Evolutionary conservation across 1,140 invertebrate species (phyloP), one percentile per base, ranked within the genome.

Genomic region (Solen grandis): DNA sequence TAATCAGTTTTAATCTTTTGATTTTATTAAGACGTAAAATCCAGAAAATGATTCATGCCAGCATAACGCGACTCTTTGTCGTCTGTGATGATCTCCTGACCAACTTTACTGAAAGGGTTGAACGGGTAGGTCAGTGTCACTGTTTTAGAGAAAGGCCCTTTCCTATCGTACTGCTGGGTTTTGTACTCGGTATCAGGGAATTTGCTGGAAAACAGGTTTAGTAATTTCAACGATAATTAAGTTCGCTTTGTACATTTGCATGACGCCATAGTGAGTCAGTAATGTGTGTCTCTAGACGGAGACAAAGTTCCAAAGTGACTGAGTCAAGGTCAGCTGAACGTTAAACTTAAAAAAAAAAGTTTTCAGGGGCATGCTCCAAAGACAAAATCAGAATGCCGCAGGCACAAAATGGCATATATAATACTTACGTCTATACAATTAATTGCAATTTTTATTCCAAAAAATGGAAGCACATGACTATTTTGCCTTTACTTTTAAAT

Each of bases 121-220:
- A 81, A 83, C 13, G 85, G 85, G 46, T 83, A 84, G 22, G 83
- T 86, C 31, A 86, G 52, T 1, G 85, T 86, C n/a, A 86, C 77
- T n/a, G 85, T 83, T 63, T 76, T 77, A 8, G 83, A 84, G 25
- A 86, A 66, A n/a, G 77, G 72, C 14, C 81, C 83, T 33, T 76
- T 82, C 38, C 70, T 77, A 2, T 81, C 81, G 46, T 81, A 81
- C 19, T 33, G 8, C 52, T 69, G 76, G 52, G 52, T 50, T 13
- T 74, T 25, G 46, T 84, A 79, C 3, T 73, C 66, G 3, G 68
- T 38, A 1, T 27, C 31, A 1, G 85, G 85, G 22, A 83, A 52
- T 66, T 81, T 46, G 66, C 85, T 86, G 77, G 22, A 82, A 79
- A 33, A 22, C 36, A 68, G 73, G 5, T 35, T 50, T 55, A 8